Base-by-base conservation (phyloP, 2,888 invertebrate genomes). In the Schrankia costaestrigalis region DNA sequence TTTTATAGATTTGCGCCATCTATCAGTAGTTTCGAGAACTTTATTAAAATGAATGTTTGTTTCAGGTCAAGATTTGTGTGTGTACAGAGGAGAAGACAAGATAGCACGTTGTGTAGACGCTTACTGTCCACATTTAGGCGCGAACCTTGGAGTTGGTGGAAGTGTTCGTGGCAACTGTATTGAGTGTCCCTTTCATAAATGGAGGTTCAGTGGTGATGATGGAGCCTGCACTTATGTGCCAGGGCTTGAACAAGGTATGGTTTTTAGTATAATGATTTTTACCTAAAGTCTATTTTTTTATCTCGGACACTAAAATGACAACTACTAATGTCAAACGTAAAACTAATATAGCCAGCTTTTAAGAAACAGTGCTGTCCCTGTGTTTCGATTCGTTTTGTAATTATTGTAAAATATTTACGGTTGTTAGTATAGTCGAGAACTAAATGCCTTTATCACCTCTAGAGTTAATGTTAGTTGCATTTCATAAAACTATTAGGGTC, bases 71-170 rank as follows among this genome's bases (percentile, higher is more conserved):
- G 91, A 93, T 47, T 88, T 95, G 14, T 93, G 93, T 18, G 90
- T 94, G 0, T 95, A 90, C 61, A 87, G 95, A 13, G 91, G 91
- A 0, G 84, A 90, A 26, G 86, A 89, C 19, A 93, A 93, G 0
- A 55, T 83, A 2, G 91, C 91, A 0, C 90, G 92, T 33, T 90
- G 94, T 1, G 82, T 96, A 18, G 94, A 97, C 71, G 96, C 97
- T 0, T 96, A 95, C 67, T 97, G 97, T 57, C 96, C 97, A 0
- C 97, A 97, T 67, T 81, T 97, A 52, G 97, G 97, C 0, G 97
- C 97, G 0, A 95, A 97, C 69, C 79, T 97, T 62, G 95, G 91
- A 0, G 89, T 93, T 0, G 96, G 95, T 0, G 96, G 96, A 0
- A 90, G 89, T 0, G 95, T 96, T 0, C 75, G 86, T 18, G 94